phyloP scores from a whole-genome alignment of 2,888 invertebrate genomes.

The Cistogaster globosa region DNA sequence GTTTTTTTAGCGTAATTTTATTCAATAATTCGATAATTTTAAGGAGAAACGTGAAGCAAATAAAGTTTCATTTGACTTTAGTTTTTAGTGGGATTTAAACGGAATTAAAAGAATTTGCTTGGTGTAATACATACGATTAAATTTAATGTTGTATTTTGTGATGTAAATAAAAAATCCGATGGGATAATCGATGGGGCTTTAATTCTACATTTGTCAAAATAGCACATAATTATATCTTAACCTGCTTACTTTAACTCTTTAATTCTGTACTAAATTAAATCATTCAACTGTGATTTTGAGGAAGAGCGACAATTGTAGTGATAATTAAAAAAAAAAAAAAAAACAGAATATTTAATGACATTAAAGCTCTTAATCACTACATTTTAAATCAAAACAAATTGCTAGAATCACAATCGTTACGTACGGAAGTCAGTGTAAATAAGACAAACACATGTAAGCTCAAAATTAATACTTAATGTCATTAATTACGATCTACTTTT shows the following conservation, averaged over 20 bases:
- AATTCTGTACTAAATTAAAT: background rate
- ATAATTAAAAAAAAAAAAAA: background rate
- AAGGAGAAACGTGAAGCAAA: too few relatives aligned
- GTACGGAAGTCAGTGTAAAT: constrained; percentile 60
- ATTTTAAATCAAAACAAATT: constrained; percentile 43
- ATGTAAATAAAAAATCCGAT: too few relatives aligned
- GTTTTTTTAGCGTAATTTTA: too few relatives aligned
- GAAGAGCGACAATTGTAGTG: constrained; percentile 9
- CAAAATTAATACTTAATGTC: constrained; percentile 41
- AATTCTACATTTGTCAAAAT: constrained; percentile 1
- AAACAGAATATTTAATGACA: constrained; percentile 16
- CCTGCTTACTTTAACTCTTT: constrained; percentile 29
- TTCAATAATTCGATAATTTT: too few relatives aligned
- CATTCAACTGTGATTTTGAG: constrained; percentile 13
- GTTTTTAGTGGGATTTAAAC: too few relatives aligned
- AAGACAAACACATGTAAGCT: background rate
- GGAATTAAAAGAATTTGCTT: too few relatives aligned
- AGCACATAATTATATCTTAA: constrained; percentile 45
- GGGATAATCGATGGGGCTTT: background rate
- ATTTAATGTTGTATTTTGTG: too few relatives aligned
- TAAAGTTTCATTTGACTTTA: too few relatives aligned
- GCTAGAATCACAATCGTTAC: constrained; percentile 4
- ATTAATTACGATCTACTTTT: background rate
- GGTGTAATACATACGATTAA: too few relatives aligned
- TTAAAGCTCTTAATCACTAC: constrained; percentile 61